phyloP scores from a whole-genome alignment of 2,888 invertebrate species.

The Drosophila longiperda region DNA sequence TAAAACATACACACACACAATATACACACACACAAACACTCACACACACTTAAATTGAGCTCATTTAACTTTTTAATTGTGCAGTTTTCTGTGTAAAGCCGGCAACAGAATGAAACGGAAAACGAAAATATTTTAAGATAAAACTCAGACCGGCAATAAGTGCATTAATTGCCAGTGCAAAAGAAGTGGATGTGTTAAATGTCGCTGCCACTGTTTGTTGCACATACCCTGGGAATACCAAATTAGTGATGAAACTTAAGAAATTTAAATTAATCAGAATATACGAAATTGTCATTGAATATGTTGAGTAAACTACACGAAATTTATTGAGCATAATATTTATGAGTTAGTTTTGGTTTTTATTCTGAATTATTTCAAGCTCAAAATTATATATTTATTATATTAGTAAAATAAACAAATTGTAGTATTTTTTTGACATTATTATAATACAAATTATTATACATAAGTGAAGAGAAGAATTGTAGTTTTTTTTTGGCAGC shows the following conservation, averaged over 20 bases:
- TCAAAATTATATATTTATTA: not conserved
- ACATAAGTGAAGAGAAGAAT: not conserved
- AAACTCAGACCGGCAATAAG: conserved; percentile 68
- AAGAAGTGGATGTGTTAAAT: conserved; percentile 14
- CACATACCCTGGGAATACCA: conserved; percentile 14
- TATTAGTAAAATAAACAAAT: too few relatives aligned
- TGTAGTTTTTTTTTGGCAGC: not conserved
- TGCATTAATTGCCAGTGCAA: conserved; percentile 66
- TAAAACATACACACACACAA: not conserved
- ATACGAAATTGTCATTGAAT: not conserved
- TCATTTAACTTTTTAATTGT: conserved; percentile 81
- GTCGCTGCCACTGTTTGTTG: not conserved
- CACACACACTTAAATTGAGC: conserved; percentile 42
- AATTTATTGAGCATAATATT: not conserved
- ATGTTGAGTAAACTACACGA: not conserved
- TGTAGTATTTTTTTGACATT: too few relatives aligned
- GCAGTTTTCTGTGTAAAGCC: conserved; percentile 61
- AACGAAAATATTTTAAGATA: conserved; percentile 61
- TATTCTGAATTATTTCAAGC: not conserved
- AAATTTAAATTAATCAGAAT: not conserved
- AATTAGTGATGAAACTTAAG: not conserved
- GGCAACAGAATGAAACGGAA: conserved; percentile 43
- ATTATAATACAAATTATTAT: too few relatives aligned
- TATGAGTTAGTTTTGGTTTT: not conserved
- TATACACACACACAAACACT: not conserved